These are phyloP conservation scores for Drosophila tsacasi DNA, from an alignment of 1,140 invertebrate genomes.

Conservation along the genomic window DNA sequence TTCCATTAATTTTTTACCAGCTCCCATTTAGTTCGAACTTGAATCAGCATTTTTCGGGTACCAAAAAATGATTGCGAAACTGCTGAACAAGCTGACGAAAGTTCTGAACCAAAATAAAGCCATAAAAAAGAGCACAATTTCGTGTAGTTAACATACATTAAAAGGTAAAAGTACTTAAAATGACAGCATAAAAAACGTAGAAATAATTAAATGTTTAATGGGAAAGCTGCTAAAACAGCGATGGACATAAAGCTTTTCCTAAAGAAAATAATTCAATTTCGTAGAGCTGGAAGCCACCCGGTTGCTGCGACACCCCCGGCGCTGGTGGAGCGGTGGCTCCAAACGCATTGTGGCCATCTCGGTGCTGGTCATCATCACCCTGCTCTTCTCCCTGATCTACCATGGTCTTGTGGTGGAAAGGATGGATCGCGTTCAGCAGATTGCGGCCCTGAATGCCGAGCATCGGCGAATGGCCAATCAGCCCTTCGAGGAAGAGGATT, in stretches of 20 bases:
- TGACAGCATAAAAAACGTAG: not conserved
- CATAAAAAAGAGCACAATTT: constrained; percentile 10
- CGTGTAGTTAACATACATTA: constrained; percentile 15
- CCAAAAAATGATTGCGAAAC: constrained; percentile 60
- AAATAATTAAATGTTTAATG: constrained; percentile 16
- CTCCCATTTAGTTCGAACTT: constrained; percentile 35
- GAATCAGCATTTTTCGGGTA: constrained; percentile 21
- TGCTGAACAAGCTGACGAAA: constrained; percentile 42
- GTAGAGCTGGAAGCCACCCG: constrained; percentile 61
- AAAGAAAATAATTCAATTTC: not conserved
- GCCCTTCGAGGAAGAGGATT: constrained; percentile 37
- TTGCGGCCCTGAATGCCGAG: constrained; percentile 48
- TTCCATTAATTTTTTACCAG: constrained; percentile 9
- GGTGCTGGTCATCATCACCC: constrained; percentile 45
- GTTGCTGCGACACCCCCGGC: constrained; percentile 29
- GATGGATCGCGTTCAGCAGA: constrained; percentile 63
- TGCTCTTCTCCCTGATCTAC: constrained; percentile 67
- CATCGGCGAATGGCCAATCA: constrained; percentile 45
- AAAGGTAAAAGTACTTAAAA: constrained; percentile 18
- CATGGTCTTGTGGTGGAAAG: constrained; percentile 69
- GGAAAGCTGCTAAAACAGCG: not conserved
- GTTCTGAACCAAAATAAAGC: constrained; percentile 49
- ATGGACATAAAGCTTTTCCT: not conserved
- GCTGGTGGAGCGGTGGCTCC: constrained; percentile 29
- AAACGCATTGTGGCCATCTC: constrained; percentile 63